Evolutionary conservation across 2,888 invertebrate species (phyloP), one percentile per base, ranked within the genome.

Genomic region (Drosophila atripex): DNA sequence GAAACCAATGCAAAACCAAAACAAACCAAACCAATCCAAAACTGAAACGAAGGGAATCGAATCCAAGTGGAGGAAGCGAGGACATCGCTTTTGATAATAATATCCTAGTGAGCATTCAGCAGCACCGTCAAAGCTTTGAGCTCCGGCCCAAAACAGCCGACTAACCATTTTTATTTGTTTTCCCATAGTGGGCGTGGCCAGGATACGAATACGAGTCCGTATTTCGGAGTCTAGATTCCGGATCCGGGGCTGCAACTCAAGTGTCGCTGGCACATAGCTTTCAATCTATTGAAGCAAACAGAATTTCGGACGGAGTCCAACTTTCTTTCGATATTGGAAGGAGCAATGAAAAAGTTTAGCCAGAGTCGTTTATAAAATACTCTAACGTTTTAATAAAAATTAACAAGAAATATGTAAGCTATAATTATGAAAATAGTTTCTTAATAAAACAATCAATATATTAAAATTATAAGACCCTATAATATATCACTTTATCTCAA

Each of bases 1-100:
- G 53, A 58, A 75, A 41, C 46, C 58, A 76, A 73, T 60, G 60
- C 76, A 61, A 76, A 71, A 50, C 53, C 51, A 61, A 51, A 51
- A 49, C 61, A 75, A 68, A 63, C 43, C 59, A 45, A 72, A 75
- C 46, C 38, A 50, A 35, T 2, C 28, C 28, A 9, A 28, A 35
- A 35, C 35, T 35, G 5, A 32, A 41, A 52, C 52, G 56, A 52
- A 59, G 32, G 64, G 70, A 71, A 78, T 68, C 76, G 60, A 76
- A 65, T 46, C 39, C 69, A 74, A 63, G 54, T 64, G 56, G 57
- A 63, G 54, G 56, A 64, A 63, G 53, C 58, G 45, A 63, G 74
- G 60, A 70, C 66, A 68, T 50, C 63, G 64, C 71, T 64, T 84
- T 69, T 71, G 56, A 77, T 83, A 74, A 77, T 83, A 68, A 71